These are phyloP conservation scores for Ectropis crepuscularia DNA, from an alignment of 2,888 invertebrate species.

Conservation along the genomic window DNA sequence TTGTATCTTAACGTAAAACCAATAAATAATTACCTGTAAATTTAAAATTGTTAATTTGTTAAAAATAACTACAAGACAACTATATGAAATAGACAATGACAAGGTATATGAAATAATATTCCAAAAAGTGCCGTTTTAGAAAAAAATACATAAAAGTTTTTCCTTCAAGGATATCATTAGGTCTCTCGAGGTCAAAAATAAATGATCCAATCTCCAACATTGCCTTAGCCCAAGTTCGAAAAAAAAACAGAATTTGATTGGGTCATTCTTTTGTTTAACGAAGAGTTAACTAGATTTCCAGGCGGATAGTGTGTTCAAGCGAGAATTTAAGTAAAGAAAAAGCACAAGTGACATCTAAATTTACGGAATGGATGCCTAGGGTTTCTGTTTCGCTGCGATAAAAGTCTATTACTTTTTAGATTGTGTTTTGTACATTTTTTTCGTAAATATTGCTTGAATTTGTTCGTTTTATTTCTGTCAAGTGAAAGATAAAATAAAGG, in stretches of 20 bases:
- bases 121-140: conserved; percentile 2
- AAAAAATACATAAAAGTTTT: conserved; percentile 6
- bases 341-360: conserved; percentile 12
- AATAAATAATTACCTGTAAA: no score
- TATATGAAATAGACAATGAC: no score
- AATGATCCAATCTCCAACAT: conserved; percentile 26
- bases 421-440: conserved; percentile 9
- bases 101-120: background rate
- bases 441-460: background rate
- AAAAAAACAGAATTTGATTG: conserved; percentile 37
- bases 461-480: background rate
- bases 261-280: conserved; percentile 33
- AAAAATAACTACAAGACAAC: no score
- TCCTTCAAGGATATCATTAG: background rate
- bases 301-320: conserved; percentile 12
- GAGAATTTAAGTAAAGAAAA: conserved; percentile 2
- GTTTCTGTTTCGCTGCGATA: conserved; percentile 6
- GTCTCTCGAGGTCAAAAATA: conserved; percentile 3
- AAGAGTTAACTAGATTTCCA: conserved; percentile 28
- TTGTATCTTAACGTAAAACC: no score
- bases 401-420: conserved; percentile 11
- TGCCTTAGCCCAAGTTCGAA: conserved; percentile 26
- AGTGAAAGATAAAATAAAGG: no score
- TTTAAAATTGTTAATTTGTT: no score
- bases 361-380: conserved; percentile 12